Conservation (phyloP, 2,113 vertebrate genomes). For the Barnardius zonarius region DNA sequence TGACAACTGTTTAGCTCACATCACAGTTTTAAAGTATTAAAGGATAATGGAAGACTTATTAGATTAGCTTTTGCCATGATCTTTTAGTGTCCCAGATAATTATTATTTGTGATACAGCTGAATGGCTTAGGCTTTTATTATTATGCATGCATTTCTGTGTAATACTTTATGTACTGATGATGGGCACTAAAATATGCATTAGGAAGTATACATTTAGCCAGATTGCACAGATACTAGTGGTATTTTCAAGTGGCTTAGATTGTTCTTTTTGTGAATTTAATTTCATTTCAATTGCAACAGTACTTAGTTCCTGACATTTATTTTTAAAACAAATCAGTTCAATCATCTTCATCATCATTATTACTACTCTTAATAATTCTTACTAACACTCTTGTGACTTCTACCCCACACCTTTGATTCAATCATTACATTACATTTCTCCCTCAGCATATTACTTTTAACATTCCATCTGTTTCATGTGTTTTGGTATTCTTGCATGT, state of each 20-base stretch:
- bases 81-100: constrained; percentile 76
- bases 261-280: background rate
- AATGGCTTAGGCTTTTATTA: constrained; percentile 57
- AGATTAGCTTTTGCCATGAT: constrained; percentile 76
- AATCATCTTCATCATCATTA: background rate
- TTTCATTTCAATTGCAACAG: background rate
- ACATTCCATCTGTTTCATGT: background rate
- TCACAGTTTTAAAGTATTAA: constrained; percentile 75
- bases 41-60: constrained; percentile 77
- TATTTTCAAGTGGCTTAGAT: constrained; percentile 4
- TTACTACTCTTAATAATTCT: constrained; percentile 10
- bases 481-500: background rate
- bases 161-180: constrained; percentile 46
- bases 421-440: background rate
- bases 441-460: constrained; percentile 15
- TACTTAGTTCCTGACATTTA: constrained; percentile 15
- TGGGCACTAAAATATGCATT: constrained; percentile 48
- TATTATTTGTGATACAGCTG: constrained; percentile 66
- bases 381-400: background rate
- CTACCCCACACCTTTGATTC: background rate
- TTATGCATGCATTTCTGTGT: constrained; percentile 24
- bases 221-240: background rate
- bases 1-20: constrained; percentile 75
- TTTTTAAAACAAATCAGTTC: background rate
- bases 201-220: constrained; percentile 25